Evolutionary conservation across 2,113 vertebrate species (phyloP), one percentile per base, ranked within the genome.

Genomic region (Laterallus jamaicensis): DNA sequence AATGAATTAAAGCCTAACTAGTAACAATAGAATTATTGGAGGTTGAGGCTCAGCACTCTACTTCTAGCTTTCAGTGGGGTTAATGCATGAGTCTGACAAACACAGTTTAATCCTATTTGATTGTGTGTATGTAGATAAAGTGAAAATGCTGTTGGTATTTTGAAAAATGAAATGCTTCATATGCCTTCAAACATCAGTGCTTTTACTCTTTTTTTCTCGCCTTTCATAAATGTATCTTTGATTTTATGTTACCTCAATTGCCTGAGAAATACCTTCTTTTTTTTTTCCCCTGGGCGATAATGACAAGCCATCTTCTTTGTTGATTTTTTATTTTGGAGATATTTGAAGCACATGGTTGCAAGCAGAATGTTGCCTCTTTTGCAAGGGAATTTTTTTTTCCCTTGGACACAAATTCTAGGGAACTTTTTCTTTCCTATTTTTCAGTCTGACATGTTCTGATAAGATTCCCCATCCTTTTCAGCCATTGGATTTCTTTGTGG

Each of bases 401-500:
- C 29, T 70, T 67, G 55, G 24, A 29, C 59, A 81, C 15, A 86
- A 93, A 68, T 80, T 86, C 40, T 54, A 85, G n/a, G 1, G 31
- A 89, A 62, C 25, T 11, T 91, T 82, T 86, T n/a, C 47, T 63
- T 95, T 95, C 74, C 37, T 74, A 31, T 70, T 90, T 94, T 96
- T 86, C 35, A 90, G 66, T 35, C 50, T 88, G 68, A 88, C 4
- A 24, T 74, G 15, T 44, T 88, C 82, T 84, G 69, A 75, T 68
- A 92, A 91, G 81, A 84, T 86, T 37, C 8, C 19, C 17, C 26
- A 37, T 71, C 32, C 28, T 70, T 92, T 90, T 93, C 35, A 63
- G 39, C 37, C n/a, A 31, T 94, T 90, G 91, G 25, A 28, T 79
- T 90, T 82, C 69, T 94, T 94, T 88, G 19, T 94, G 42, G 42